Evolutionary conservation across 2,888 invertebrate species (phyloP).

Genomic region (Thereva unica): DNA sequence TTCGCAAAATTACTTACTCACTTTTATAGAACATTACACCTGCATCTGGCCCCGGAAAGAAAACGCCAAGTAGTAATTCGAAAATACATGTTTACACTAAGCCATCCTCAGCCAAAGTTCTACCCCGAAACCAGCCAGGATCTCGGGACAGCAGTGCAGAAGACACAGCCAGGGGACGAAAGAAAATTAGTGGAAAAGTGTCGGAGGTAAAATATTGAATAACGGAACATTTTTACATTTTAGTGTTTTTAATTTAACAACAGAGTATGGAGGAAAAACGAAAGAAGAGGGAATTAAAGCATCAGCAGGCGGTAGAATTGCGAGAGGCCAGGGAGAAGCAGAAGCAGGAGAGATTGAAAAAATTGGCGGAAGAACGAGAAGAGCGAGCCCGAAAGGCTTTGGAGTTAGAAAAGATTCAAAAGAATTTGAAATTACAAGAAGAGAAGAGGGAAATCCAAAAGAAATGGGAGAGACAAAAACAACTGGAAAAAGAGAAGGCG

Average conservation of each 20-base stretch:
- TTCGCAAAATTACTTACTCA: too few relatives aligned
- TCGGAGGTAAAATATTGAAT: too few relatives aligned
- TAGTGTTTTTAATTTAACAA: conserved; percentile 15
- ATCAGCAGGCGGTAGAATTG: conserved; percentile 51
- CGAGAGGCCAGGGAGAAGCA: conserved; percentile 57
- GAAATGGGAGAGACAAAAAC: conserved; percentile 43
- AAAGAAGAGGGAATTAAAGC: conserved; percentile 55
- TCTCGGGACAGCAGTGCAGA: conserved; percentile 54
- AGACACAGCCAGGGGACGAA: conserved; percentile 51
- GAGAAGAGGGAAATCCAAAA: conserved; percentile 41
- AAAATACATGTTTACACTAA: conserved; percentile 48
- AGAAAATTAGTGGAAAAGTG: too few relatives aligned
- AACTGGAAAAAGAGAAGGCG: conserved; percentile 42
- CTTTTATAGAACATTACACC: conserved; percentile 22
- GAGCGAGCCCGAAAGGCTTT: conserved; percentile 52
- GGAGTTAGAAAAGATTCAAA: conserved; percentile 54
- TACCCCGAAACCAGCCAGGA: conserved; percentile 41
- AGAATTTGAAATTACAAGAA: conserved; percentile 51
- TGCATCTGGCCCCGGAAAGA: conserved; percentile 48
- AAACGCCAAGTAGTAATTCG: conserved; percentile 51
- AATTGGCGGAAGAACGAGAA: conserved; percentile 53
- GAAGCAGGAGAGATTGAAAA: conserved; percentile 53
- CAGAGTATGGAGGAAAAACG: conserved; percentile 54
- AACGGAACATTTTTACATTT: too few relatives aligned
- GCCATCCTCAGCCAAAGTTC: background rate